Conservation (phyloP, 2,797 vertebrate species). For the Euthynnus affinis region DNA sequence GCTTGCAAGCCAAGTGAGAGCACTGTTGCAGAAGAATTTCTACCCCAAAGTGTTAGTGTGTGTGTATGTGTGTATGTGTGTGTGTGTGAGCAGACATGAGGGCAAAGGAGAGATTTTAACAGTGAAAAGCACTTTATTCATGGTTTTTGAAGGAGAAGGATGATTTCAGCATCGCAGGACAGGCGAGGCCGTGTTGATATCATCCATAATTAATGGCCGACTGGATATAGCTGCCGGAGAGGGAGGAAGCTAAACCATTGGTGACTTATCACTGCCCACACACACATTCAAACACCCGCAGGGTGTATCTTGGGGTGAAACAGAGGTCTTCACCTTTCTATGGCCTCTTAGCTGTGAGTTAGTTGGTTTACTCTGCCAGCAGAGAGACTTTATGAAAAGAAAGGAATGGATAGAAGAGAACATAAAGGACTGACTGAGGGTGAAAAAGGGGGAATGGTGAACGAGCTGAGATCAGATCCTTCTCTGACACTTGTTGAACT, state of each 20-base stretch:
- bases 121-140: slow-evolving; percentile 79
- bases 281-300: slow-evolving; percentile 39
- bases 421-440: slow-evolving; percentile 4
- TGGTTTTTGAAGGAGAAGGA: slow-evolving; percentile 57
- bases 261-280: slow-evolving; percentile 59
- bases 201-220: slow-evolving; percentile 76
- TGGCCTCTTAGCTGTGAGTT: slow-evolving; percentile 56
- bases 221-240: slow-evolving; percentile 41
- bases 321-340: slow-evolving; percentile 65
- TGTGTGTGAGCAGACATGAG: slow-evolving; percentile 34
- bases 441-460: slow-evolving; percentile 9
- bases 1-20: slow-evolving; percentile 67
- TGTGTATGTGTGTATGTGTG: slow-evolving; percentile 17
- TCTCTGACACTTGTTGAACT: slow-evolving; percentile 34
- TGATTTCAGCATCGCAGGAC: slow-evolving; percentile 64
- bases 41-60: slow-evolving; percentile 38
- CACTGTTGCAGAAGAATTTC: slow-evolving; percentile 64
- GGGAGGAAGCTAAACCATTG: slow-evolving; percentile 58
- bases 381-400: slow-evolving; percentile 28
- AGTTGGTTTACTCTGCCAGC: slow-evolving; percentile 42
- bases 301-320: slow-evolving; percentile 59
- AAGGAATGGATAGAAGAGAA: neutral
- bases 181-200: slow-evolving; percentile 62
- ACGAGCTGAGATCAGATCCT: slow-evolving; percentile 8
- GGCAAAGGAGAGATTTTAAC: slow-evolving; percentile 58